Percentiles rank a stretch among this genome's conserved stretches.
These are phyloP conservation scores for Zeugodacus cucurbitae DNA, from an alignment of 1,140 invertebrate species.

Conservation along the genomic window DNA sequence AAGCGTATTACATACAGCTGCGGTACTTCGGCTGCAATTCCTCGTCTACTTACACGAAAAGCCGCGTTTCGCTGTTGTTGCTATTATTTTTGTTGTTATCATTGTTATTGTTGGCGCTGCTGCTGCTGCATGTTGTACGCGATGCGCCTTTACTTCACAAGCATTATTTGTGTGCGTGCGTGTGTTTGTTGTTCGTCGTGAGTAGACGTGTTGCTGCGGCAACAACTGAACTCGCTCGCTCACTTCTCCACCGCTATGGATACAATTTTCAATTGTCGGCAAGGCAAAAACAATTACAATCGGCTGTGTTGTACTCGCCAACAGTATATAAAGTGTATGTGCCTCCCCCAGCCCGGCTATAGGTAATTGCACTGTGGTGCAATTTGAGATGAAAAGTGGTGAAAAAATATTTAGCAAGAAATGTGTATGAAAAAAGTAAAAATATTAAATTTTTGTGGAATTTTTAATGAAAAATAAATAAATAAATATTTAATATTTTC, in stretches of 20 bases:
- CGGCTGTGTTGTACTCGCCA: neutral
- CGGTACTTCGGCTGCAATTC: neutral
- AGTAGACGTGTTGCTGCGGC: neutral
- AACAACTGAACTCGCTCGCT: neutral
- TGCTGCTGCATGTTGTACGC: neutral
- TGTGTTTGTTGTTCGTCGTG: neutral
- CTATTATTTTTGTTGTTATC: neutral
- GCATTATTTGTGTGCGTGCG: neutral
- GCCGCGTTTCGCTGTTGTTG: neutral
- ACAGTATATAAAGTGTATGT: neutral
- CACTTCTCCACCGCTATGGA: neutral
- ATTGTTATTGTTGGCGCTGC: neutral
- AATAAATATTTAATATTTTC: too few species aligned
- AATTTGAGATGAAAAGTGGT: neutral
- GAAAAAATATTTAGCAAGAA: too few species aligned
- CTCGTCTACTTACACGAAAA: conserved; percentile 1
- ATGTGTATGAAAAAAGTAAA: too few species aligned
- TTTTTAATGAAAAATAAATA: too few species aligned
- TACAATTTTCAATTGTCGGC: conserved; percentile 15
- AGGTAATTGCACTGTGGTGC: neutral
- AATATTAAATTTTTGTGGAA: too few species aligned
- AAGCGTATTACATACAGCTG: neutral
- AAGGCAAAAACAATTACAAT: conserved; percentile 27
- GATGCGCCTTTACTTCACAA: neutral
- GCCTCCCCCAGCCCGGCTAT: neutral